Evolutionary conservation across 2,888 invertebrate genomes (phyloP), one percentile per base, ranked within the genome.

Genomic region (Brenthis ino): DNA sequence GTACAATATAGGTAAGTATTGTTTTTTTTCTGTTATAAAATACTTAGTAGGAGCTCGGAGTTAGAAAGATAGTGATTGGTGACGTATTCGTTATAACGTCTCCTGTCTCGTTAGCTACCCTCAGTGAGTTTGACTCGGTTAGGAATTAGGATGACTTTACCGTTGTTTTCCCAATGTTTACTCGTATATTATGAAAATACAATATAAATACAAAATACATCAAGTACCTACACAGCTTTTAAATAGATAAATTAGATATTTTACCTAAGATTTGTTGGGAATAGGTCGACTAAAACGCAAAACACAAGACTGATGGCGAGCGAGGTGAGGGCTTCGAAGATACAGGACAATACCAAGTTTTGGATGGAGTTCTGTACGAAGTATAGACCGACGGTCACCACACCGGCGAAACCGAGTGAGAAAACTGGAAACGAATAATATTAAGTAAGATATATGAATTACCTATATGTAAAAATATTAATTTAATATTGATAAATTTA

Each of bases 241-340:
- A 33, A 33, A 28, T n/a, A 20, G 3, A 4, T 28, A 58, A 24
- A 13, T 8, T 24, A 37, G 8, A 37, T 37, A 37, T 24, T 82
- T 84, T 87, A 96, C 96, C 96, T 95, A 84, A 96, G 94, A 90
- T 96, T 96, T 70, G 96, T 96, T 77, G 96, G 96, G 91, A 96
- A 96, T 79, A 96, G 89, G 85, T 96, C 96, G 72, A 96, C 96
- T 85, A 96, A 95, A 58, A 96, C 95, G 83, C 96, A 96, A 89
- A 96, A 96, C 61, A 96, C 95, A 69, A 96, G 94, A 89, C 96
- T 96, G 85, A 96, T 96, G 76, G 96, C 96, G 75, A 96, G 94
- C 64, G 96, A 96, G 58, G 96, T 96, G 64, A 96, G 90, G 1
- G 96, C 96, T 87, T 97, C 96, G 85, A 96, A 96, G 80, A 96